These are phyloP conservation scores for Folsomia manolachei DNA, from an alignment of 2,888 invertebrate genomes.

Conservation along the genomic window DNA sequence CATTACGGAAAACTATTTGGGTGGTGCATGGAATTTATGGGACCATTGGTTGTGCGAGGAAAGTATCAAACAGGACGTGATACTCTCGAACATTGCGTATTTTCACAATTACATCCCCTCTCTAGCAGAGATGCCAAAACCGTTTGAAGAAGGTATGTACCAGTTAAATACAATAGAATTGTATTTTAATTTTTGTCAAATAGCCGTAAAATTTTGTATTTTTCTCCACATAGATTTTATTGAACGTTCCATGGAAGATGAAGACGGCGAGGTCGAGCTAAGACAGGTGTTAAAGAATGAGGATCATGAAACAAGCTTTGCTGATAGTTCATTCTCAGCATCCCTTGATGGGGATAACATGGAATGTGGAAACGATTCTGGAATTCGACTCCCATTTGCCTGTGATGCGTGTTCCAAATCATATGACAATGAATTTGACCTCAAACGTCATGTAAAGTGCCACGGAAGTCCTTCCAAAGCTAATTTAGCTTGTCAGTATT, in stretches of 20 bases:
- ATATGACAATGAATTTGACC: conserved; percentile 34
- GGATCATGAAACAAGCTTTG: neutral
- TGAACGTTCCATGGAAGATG: neutral
- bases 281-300: neutral
- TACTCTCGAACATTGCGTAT: conserved; percentile 24
- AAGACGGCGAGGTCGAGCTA: neutral
- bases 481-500: conserved; percentile 46
- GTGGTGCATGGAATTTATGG: conserved; percentile 39
- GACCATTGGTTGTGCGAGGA: conserved; percentile 35
- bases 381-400: conserved; percentile 18
- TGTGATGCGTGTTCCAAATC: conserved; percentile 33
- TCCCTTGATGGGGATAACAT: neutral
- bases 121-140: neutral
- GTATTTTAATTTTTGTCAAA: neutral
- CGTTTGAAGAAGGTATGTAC: conserved; percentile 12
- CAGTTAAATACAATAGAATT: neutral
- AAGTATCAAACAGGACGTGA: conserved; percentile 28
- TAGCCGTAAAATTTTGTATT: no score
- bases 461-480: conserved; percentile 21
- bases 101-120: conserved; percentile 30
- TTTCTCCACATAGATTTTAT: no score
- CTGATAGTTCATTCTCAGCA: neutral
- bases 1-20: conserved; percentile 30
- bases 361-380: no score
- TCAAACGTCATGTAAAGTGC: conserved; percentile 31